Conservation (phyloP, 2,797 vertebrate genomes). For the Eptatretus atami region DNA sequence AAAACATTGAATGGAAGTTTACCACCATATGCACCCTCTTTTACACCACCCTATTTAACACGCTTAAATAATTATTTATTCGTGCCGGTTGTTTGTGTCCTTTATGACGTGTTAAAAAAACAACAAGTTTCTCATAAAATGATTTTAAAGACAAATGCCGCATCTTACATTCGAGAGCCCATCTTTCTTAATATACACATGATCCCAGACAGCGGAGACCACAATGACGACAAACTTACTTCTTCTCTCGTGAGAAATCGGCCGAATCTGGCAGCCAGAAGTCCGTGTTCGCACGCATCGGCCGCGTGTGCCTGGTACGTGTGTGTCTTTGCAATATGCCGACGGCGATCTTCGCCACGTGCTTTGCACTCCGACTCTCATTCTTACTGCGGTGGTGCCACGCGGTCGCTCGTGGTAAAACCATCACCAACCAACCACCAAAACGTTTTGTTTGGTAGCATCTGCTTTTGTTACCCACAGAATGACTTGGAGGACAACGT, state of each 20-base stretch:
- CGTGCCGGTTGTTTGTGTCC: too few species aligned
- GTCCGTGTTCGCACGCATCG: constrained; percentile 4
- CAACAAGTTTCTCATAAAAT: too few species aligned
- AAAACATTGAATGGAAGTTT: too few species aligned
- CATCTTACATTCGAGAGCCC: constrained; percentile 8
- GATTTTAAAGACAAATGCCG: too few species aligned
- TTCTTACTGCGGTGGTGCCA: too few species aligned
- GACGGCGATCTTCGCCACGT: not conserved
- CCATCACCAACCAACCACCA: constrained; percentile 9
- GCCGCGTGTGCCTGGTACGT: constrained; percentile 13
- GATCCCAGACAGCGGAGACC: constrained; percentile 9
- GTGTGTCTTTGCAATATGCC: constrained; percentile 7
- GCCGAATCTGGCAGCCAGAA: constrained; percentile 13
- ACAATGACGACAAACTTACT: constrained; percentile 79
- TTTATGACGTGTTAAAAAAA: too few species aligned
- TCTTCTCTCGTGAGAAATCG: constrained; percentile 79
- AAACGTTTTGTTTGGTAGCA: not conserved
- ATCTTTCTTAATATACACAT: constrained; percentile 1
- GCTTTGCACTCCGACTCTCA: not conserved
- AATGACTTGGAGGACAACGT: constrained; percentile 85
- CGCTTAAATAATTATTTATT: too few species aligned
- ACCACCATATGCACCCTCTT: too few species aligned
- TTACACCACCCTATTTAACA: too few species aligned
- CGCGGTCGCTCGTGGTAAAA: constrained; percentile 18
- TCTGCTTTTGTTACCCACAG: constrained; percentile 15